Evolutionary conservation across 92 coral and sea anemone species (phyloP).

Genomic region (Galaxea fascicularis): DNA sequence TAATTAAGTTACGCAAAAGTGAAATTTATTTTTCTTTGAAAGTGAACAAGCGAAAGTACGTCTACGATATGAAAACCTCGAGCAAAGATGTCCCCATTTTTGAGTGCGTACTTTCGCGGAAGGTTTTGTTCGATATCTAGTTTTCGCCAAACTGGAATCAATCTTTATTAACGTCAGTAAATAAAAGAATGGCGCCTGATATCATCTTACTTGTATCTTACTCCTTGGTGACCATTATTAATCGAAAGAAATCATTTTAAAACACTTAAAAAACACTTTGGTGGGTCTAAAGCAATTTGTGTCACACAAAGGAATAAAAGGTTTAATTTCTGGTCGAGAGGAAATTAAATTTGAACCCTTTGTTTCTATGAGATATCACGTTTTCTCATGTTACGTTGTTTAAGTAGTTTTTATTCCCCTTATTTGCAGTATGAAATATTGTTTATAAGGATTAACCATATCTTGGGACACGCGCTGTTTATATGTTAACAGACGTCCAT

Average conservation of each 20-base stretch:
- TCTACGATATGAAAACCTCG: neutral
- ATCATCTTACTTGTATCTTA: neutral
- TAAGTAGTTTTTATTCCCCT: neutral
- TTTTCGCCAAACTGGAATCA: neutral
- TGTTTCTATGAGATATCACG: neutral
- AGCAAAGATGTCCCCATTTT: neutral
- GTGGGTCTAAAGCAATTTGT: conserved; percentile 14
- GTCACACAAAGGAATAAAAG: conserved; percentile 25
- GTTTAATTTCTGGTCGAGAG: conserved; percentile 9
- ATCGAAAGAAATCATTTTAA: conserved; percentile 12
- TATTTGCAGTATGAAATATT: neutral
- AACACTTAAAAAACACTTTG: conserved; percentile 16
- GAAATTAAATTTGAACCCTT: conserved; percentile 20
- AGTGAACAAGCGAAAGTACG: neutral
- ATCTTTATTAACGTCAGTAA: neutral
- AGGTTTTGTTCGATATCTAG: neutral
- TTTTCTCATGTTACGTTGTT: neutral
- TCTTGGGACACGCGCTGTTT: neutral
- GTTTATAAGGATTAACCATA: neutral
- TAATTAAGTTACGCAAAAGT: neutral
- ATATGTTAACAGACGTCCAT: neutral
- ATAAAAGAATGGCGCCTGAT: neutral
- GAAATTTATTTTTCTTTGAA: neutral
- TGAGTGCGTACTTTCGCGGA: neutral
- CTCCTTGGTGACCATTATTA: neutral